Evolutionary conservation across 1,140 invertebrate genomes (phyloP), one percentile per base, ranked within the genome.

Genomic region (Dermatophagoides farinae): DNA sequence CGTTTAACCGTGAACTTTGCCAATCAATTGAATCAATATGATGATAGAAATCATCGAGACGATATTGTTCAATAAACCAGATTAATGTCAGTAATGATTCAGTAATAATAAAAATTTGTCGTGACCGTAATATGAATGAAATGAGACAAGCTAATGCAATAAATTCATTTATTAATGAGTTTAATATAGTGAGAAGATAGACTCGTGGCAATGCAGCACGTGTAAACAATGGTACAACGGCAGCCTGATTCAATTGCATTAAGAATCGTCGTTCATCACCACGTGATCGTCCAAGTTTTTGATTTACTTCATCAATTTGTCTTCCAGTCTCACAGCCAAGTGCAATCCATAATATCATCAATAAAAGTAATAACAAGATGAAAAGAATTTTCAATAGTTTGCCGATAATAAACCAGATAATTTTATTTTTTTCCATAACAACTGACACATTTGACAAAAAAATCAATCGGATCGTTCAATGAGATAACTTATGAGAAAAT

Each of bases 31-130:
- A 23, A 25, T 55, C 53, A 44, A 55, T 55, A 14, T 55, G 53
- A 25, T 55, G 25, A 25, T 55, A 55, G 31, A 55, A 40, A 23
- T 55, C 53, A 6, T 14, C 12, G 31, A 55, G 14, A 25, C 53
- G 53, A 44, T 55, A 55, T 25, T 55, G 53, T 25, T 55, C 53
- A 40, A 55, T 55, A 23, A 55, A 55, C 53, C 53, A 55, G 12
- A 55, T 55, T 11, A 55, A 12, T 11, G 38, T 55, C 12, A 55
- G 31, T 25, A 55, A 25, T 18, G 38, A 12, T 20, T 25, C 10
- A 11, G 53, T 39, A 2, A 44, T 20, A 23, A n/a, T 16, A 40
- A 55, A 55, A 14, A 38, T n/a, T 4, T 23, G 25, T 37, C 53
- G 53, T n/a, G 53, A 6, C 4, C 38, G 25, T 22, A 44, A 20